Evolutionary conservation across 2,888 invertebrate genomes (phyloP).

Genomic region (Eueremaeus valkanovi): DNA sequence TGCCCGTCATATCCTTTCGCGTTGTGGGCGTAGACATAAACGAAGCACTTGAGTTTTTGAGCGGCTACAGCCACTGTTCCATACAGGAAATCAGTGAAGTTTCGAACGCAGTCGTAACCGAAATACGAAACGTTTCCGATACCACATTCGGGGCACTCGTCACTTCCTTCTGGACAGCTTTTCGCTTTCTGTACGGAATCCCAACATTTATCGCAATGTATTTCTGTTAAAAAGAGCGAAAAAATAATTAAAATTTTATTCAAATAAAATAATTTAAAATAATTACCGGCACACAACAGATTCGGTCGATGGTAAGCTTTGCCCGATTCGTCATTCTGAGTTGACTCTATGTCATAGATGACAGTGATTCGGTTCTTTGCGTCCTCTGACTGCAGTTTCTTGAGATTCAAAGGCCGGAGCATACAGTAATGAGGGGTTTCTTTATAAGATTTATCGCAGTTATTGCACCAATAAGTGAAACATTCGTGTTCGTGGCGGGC

Average conservation of each 20-base stretch:
- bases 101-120: background rate
- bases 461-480: no score
- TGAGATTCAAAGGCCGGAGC: background rate
- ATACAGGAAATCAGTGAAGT: background rate
- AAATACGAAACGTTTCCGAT: no score
- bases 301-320: background rate
- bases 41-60: background rate
- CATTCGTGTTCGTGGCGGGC: no score
- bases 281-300: background rate
- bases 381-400: background rate
- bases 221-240: no score
- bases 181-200: background rate
- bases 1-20: background rate
- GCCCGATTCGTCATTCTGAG: no score
- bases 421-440: conserved; percentile 8
- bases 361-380: background rate
- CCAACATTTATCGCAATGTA: background rate
- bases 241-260: background rate
- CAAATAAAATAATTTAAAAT: background rate
- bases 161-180: no score
- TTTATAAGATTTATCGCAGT: no score
- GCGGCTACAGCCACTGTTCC: background rate
- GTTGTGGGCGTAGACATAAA: background rate
- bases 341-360: background rate
- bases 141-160: background rate